Evolutionary conservation across 1,140 invertebrate species (phyloP).

Genomic region (Aphaenogaster floridana): DNA sequence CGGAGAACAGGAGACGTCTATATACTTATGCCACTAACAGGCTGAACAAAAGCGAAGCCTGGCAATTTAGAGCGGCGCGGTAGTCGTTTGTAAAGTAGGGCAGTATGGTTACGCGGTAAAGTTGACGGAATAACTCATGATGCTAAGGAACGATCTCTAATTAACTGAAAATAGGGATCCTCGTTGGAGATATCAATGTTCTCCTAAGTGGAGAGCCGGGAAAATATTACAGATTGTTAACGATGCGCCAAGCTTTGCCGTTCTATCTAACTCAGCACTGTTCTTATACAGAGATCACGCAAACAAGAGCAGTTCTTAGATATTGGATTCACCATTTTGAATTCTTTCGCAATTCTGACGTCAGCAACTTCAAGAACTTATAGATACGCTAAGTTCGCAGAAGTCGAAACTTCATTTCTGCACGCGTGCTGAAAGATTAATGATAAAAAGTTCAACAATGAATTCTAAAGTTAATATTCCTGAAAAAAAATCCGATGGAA

Average conservation of each 20-base stretch:
- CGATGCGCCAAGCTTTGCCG: neutral
- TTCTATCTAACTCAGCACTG: constrained; percentile 9
- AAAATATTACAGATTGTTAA: constrained; percentile 44
- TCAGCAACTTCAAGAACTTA: constrained; percentile 21
- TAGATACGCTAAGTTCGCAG: neutral
- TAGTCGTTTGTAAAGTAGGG: constrained; percentile 37
- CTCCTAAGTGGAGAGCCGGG: neutral
- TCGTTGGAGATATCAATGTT: neutral
- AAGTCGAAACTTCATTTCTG: constrained; percentile 32
- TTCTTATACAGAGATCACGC: constrained; percentile 9
- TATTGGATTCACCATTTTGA: neutral
- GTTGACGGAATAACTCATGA: constrained; percentile 3
- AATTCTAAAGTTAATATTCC: constrained; percentile 15
- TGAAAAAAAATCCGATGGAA: neutral
- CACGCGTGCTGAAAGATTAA: constrained; percentile 26
- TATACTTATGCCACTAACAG: constrained; percentile 32
- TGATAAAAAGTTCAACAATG: constrained; percentile 28
- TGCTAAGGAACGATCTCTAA: constrained; percentile 34
- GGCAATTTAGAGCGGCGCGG: constrained; percentile 4
- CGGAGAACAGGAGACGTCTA: constrained; percentile 5
- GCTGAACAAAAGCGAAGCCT: constrained; percentile 48
- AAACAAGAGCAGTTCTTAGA: constrained; percentile 26
- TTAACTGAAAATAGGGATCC: constrained; percentile 27
- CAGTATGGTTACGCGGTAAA: constrained; percentile 8
- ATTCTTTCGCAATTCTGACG: constrained; percentile 36